Percentiles rank a stretch among this genome's conserved stretches.
These are phyloP conservation scores for Drosophila micromelanica DNA, from an alignment of 1,140 invertebrate species.

Conservation along the genomic window DNA sequence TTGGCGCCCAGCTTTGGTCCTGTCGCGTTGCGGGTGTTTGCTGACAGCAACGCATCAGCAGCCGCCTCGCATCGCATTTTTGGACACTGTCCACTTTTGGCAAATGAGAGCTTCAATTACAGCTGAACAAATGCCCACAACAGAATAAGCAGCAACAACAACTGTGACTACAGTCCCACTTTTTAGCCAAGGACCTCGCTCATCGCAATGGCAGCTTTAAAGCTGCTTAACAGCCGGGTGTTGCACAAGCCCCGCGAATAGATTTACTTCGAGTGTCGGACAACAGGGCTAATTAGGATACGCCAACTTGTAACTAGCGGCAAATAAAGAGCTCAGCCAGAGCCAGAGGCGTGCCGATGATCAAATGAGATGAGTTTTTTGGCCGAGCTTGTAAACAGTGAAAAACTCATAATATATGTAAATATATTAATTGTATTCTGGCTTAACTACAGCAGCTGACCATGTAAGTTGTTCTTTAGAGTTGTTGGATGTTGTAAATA, in stretches of 20 bases:
- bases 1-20: conserved; percentile 19
- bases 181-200: not conserved
- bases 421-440: too few relatives aligned
- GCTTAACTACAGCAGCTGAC: too few relatives aligned
- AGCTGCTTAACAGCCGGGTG: conserved; percentile 53
- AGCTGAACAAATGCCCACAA: conserved; percentile 47
- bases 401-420: not conserved
- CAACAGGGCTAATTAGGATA: conserved; percentile 56
- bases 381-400: not conserved
- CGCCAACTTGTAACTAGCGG: conserved; percentile 12
- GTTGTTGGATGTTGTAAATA: too few relatives aligned
- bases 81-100: conserved; percentile 19
- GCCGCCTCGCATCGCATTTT: conserved; percentile 32
- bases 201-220: conserved; percentile 51
- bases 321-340: not conserved
- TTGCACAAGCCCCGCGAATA: conserved; percentile 25
- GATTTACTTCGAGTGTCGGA: conserved; percentile 50
- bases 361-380: conserved; percentile 4
- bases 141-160: conserved; percentile 15
- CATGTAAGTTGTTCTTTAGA: too few relatives aligned
- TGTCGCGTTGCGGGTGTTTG: conserved; percentile 61
- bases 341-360: not conserved
- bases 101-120: conserved; percentile 69
- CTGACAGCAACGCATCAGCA: conserved; percentile 64
- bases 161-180: conserved; percentile 1